A percentile compares a stretch with the other conserved stretches of the same genome.
These are phyloP conservation scores for Anas platyrhynchos DNA, from an alignment of 2,113 vertebrate species.

Conservation along the genomic window DNA sequence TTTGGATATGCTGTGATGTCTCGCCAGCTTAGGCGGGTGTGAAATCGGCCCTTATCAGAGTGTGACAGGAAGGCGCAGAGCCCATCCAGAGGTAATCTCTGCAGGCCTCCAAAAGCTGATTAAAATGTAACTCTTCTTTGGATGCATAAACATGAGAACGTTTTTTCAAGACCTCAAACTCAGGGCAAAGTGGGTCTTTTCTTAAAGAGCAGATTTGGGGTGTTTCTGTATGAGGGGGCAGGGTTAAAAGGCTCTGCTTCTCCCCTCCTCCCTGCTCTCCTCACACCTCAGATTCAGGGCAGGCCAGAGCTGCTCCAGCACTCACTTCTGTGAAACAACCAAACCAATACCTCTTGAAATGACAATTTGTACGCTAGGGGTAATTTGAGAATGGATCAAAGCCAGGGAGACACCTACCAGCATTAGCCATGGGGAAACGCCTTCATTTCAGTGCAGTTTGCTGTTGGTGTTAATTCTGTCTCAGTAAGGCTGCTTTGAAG, in stretches of 20 bases:
- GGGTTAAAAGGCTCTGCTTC: neutral
- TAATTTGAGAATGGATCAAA: neutral
- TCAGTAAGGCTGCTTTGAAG: neutral
- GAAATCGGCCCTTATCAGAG: constrained; percentile 77
- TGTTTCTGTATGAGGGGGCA: neutral
- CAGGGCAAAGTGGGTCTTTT: constrained; percentile 44
- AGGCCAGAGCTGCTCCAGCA: neutral
- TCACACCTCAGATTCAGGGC: neutral
- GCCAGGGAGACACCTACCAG: neutral
- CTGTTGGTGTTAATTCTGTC: neutral
- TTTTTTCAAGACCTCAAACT: constrained; percentile 43
- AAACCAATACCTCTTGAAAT: neutral
- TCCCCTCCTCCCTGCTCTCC: neutral
- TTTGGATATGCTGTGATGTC: constrained; percentile 49
- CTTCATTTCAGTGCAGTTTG: neutral
- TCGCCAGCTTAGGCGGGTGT: neutral
- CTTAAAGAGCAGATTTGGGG: neutral
- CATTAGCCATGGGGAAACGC: neutral
- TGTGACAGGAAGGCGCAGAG: constrained; percentile 72
- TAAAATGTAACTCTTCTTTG: constrained; percentile 65
- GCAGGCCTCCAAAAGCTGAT: constrained; percentile 65
- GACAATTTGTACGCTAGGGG: neutral
- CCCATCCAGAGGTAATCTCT: constrained; percentile 74
- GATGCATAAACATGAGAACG: constrained; percentile 58
- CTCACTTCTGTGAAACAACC: neutral